Conservation (phyloP, 2,113 vertebrate species). For the Axis porcinus region DNA sequence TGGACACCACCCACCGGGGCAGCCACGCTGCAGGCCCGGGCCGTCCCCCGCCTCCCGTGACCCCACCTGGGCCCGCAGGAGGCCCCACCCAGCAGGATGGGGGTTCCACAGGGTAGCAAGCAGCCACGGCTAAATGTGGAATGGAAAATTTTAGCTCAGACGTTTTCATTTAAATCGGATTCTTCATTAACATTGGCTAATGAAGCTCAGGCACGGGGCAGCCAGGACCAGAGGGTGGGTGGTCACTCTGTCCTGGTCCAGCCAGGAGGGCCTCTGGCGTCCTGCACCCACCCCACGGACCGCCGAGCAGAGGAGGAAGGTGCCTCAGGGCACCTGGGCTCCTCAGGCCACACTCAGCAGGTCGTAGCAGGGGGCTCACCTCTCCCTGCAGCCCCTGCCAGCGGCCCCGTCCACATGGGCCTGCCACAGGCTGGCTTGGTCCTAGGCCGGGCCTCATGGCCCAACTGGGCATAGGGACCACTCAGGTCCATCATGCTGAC, state of each 20-base stretch:
- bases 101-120: not conserved
- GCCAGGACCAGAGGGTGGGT: not conserved
- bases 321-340: not conserved
- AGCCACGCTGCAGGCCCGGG: too few species aligned
- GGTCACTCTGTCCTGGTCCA: not conserved
- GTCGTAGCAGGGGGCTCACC: not conserved
- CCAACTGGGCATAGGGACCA: not conserved
- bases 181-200: constrained; percentile 37
- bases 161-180: constrained; percentile 31
- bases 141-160: constrained; percentile 60
- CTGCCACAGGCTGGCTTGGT: not conserved
- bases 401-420: not conserved
- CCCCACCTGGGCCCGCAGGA: not conserved
- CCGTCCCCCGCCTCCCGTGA: not conserved
- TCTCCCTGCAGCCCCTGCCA: not conserved
- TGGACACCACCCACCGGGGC: not conserved
- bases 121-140: constrained; percentile 5
- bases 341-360: not conserved
- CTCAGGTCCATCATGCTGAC: not conserved
- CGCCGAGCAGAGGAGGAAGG: not conserved
- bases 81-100: not conserved
- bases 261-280: not conserved
- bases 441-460: not conserved
- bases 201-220: not conserved
- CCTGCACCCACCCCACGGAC: not conserved